Evolutionary conservation across 2,113 vertebrate genomes (phyloP).

Genomic region (Pollimyrus isidori): DNA sequence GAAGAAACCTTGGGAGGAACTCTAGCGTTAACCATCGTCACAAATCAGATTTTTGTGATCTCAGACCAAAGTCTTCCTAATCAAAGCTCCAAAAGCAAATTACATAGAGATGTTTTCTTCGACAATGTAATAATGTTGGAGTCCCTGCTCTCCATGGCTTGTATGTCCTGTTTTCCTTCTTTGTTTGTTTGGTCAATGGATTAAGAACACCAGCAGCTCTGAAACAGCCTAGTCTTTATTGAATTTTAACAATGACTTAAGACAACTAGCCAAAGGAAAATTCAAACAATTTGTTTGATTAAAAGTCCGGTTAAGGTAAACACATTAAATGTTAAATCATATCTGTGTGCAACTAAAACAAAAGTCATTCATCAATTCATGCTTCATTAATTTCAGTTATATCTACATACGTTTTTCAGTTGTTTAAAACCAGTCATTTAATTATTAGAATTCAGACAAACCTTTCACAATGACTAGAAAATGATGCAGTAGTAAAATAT

Average conservation of each 20-base stretch:
- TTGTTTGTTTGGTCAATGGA: not conserved
- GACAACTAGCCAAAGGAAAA: slow-evolving; percentile 9
- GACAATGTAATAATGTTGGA: not conserved
- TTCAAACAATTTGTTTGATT: slow-evolving; percentile 15
- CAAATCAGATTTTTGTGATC: not conserved
- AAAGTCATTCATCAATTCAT: slow-evolving; percentile 79
- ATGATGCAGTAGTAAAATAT: slow-evolving; percentile 83
- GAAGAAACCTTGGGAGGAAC: not conserved
- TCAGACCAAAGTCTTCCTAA: not conserved
- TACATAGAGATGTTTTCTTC: not conserved
- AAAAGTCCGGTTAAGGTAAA: slow-evolving; percentile 46
- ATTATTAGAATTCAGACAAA: slow-evolving; percentile 70
- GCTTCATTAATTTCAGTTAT: slow-evolving; percentile 68
- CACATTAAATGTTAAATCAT: slow-evolving; percentile 56
- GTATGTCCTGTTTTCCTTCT: not conserved
- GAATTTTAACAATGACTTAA: slow-evolving; percentile 7
- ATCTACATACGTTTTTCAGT: slow-evolving; percentile 61
- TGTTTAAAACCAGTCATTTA: slow-evolving; percentile 60
- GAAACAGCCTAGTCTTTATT: slow-evolving; percentile 21
- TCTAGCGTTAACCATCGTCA: not conserved
- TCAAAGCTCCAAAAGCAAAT: not conserved
- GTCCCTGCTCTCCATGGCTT: not conserved
- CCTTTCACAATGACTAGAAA: slow-evolving; percentile 72
- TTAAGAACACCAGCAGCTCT: not conserved
- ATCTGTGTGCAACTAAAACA: slow-evolving; percentile 57